Conservation (phyloP, 2,797 vertebrate species). For the Pipistrellus pygmaeus region DNA sequence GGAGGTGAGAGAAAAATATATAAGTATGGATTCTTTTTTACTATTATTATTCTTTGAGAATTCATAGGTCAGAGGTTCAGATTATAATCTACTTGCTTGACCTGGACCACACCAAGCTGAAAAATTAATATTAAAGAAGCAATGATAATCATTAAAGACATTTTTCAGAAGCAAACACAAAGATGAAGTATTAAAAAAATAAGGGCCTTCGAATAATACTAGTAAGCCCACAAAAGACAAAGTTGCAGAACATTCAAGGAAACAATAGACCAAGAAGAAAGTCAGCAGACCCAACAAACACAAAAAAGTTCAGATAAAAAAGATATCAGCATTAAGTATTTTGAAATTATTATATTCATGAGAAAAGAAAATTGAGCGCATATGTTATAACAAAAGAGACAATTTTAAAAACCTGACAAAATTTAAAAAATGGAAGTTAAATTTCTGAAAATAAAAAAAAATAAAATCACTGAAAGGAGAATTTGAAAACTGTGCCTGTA, state of each 20-base stretch:
- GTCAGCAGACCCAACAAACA: background rate
- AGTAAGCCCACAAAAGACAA: background rate
- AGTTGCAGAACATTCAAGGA: background rate
- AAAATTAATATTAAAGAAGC: background rate
- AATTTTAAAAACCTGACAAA: background rate
- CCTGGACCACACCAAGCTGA: background rate
- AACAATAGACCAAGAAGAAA: background rate
- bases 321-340: background rate
- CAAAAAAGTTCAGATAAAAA: background rate
- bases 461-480: background rate
- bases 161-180: background rate
- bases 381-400: background rate
- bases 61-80: background rate
- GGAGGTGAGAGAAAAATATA: background rate
- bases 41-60: background rate
- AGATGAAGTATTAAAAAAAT: background rate
- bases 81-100: background rate
- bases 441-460: background rate
- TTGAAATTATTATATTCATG: background rate
- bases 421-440: background rate
- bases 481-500: background rate
- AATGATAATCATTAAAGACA: background rate
- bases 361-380: background rate
- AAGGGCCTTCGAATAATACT: background rate
- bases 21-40: background rate